Evolutionary conservation across 1,140 invertebrate species (phyloP).

Genomic region (Drosophila carrolli): DNA sequence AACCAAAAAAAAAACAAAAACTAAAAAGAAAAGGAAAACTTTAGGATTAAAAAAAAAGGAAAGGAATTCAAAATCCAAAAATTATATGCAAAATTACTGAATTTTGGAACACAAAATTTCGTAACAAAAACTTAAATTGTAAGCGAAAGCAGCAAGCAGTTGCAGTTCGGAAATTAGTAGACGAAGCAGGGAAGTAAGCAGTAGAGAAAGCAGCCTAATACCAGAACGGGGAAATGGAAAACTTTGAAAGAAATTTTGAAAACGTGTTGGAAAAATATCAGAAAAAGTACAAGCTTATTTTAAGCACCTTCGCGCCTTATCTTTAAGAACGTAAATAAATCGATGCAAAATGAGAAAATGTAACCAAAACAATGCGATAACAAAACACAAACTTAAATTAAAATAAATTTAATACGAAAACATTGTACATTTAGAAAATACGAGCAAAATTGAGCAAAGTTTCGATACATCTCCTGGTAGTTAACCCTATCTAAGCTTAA

Average conservation of each 20-base stretch:
- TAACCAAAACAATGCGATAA: conserved; percentile 76
- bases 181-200: conserved; percentile 26
- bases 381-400: conserved; percentile 77
- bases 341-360: conserved; percentile 59
- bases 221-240: conserved; percentile 50
- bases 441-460: conserved; percentile 59
- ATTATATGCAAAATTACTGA: conserved; percentile 78
- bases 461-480: conserved; percentile 72
- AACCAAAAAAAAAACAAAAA: conserved; percentile 48
- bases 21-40: conserved; percentile 41
- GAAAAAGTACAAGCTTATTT: conserved; percentile 90
- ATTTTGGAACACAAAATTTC: conserved; percentile 81
- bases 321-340: conserved; percentile 86
- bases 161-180: conserved; percentile 27
- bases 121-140: conserved; percentile 71
- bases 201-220: conserved; percentile 26
- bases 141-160: conserved; percentile 48
- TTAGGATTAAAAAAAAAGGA: conserved; percentile 57
- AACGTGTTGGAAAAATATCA: conserved; percentile 86
- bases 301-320: conserved; percentile 90
- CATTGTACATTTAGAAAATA: conserved; percentile 60
- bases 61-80: conserved; percentile 78
- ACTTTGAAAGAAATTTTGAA: conserved; percentile 75
- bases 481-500: conserved; percentile 58
- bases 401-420: conserved; percentile 70